Evolutionary conservation across 1,140 invertebrate genomes (phyloP), one percentile per base, ranked within the genome.

Genomic region (Ganaspis sp.): DNA sequence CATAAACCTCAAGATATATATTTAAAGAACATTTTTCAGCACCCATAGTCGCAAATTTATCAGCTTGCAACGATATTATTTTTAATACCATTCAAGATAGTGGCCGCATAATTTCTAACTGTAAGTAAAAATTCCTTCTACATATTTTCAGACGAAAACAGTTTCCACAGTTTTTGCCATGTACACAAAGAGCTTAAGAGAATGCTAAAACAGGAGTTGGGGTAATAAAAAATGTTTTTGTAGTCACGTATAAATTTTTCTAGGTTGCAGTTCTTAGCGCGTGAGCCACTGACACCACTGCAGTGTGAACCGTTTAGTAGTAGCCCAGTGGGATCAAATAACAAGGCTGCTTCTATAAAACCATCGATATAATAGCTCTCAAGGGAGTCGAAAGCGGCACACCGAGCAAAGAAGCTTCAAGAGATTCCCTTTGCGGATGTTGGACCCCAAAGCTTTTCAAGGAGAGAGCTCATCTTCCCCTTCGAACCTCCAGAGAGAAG

Each of bases 331-430:
- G 58, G 58, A 64, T 15, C 4, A 26, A 64, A 64, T 64, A 64
- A 64, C 58, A 64, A 64, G 58, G 12, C 58, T 64, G 23, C 23
- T 64, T 64, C 58, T n/a, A 64, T 64, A 64, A 64, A 64, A 64
- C 58, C 58, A 64, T 64, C 58, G 58, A 64, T 34, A 29, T 64
- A 64, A 64, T 64, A 64, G 58, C 23, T 64, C 58, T 64, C 58
- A 11, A 26, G 58, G 5, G 58, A 29, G 23, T 29, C 23, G 23
- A 64, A 8, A 64, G 58, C 15, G 58, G 58, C 12, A n/a, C 58
- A 64, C 58, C 58, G 58, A 64, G 58, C 15, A 64, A 64, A 29
- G 54, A 26, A 64, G 54, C 54, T 29, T 23, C 21, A 26, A 15
- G 58, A 64, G 58, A 34, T 49, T 64, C 58, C 58, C 58, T 64